Evolutionary conservation across 1,140 invertebrate species (phyloP).

Genomic region (Reticulitermes speratus): DNA sequence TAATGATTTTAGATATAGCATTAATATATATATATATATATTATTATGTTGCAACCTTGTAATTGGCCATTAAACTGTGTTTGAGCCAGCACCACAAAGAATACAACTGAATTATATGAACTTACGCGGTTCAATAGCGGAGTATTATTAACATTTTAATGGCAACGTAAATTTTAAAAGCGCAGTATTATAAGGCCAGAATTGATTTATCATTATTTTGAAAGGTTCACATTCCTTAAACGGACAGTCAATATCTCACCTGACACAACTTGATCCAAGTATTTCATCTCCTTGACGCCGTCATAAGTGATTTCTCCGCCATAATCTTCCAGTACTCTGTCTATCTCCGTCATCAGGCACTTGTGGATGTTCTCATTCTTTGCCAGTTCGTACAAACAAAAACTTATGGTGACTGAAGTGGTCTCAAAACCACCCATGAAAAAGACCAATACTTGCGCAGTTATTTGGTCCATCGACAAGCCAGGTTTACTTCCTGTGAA

Average conservation of each 20-base stretch:
- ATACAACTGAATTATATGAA: no score
- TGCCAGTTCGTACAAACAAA: constrained; percentile 45
- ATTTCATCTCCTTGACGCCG: constrained; percentile 29
- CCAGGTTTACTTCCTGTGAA: background rate
- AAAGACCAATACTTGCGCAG: constrained; percentile 49
- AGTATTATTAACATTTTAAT: no score
- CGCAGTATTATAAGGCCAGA: no score
- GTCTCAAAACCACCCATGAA: constrained; percentile 55
- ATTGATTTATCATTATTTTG: no score
- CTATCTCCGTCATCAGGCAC: constrained; percentile 47
- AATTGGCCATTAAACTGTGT: no score
- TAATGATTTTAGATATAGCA: no score
- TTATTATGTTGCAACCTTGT: no score
- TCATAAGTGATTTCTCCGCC: constrained; percentile 27
- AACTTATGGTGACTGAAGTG: constrained; percentile 46
- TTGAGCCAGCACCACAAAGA: no score
- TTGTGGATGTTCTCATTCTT: constrained; percentile 48
- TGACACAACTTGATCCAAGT: constrained; percentile 30
- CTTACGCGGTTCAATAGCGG: no score
- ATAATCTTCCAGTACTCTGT: constrained; percentile 34
- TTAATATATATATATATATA: no score
- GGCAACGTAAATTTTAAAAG: no score
- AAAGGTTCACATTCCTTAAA: no score
- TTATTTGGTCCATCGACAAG: constrained; percentile 25
- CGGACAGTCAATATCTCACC: background rate